Conservation (phyloP, 2,113 vertebrate species). For the Thomomys bottae region DNA sequence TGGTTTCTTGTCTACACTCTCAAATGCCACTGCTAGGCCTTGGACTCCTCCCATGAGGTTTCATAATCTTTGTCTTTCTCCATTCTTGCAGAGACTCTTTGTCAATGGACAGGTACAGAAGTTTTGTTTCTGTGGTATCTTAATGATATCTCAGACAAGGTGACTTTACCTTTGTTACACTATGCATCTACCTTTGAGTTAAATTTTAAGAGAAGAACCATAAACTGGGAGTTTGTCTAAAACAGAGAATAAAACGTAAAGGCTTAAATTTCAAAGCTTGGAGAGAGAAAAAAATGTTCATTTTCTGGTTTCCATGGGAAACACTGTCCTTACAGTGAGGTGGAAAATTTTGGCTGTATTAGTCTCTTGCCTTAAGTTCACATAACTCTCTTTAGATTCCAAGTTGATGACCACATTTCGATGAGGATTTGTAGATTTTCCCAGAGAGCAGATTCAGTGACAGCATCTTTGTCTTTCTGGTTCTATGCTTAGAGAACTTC, state of each 20-base stretch:
- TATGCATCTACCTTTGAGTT: neutral
- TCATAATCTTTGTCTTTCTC: neutral
- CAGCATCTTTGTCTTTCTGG: neutral
- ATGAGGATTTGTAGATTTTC: neutral
- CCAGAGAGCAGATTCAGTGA: neutral
- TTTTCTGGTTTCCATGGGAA: slow-evolving; percentile 8
- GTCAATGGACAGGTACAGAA: neutral
- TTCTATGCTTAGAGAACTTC: slow-evolving; percentile 15
- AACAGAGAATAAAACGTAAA: slow-evolving; percentile 35
- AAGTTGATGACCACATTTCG: slow-evolving; percentile 36
- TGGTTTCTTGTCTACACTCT: neutral
- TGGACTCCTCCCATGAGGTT: neutral
- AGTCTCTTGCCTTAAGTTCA: neutral
- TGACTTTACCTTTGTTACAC: neutral
- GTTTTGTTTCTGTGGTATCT: neutral
- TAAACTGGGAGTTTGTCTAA: neutral
- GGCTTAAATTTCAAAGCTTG: slow-evolving; percentile 11
- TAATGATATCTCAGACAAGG: neutral
- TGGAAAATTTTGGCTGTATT: neutral
- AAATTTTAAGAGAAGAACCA: neutral
- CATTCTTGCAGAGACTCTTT: neutral
- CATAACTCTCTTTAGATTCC: neutral
- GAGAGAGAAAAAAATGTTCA: neutral
- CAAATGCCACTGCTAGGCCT: neutral
- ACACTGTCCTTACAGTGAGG: neutral